These are phyloP conservation scores for Aegithalos caudatus DNA, from an alignment of 2,113 vertebrate species.

Conservation along the genomic window DNA sequence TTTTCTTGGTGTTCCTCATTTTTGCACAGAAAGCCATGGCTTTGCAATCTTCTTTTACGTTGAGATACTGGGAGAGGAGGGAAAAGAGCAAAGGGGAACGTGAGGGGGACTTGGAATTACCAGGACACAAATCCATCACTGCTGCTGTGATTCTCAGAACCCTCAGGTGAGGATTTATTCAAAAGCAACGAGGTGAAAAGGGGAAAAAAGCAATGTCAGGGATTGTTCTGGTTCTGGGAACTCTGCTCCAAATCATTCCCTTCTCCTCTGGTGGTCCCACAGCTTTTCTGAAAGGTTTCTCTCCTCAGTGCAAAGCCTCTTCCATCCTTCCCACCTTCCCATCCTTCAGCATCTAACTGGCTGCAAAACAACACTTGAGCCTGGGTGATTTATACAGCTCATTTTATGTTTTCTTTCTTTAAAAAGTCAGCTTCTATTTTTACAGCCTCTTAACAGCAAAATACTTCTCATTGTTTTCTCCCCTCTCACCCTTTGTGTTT, in stretches of 20 bases:
- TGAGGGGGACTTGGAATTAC: not conserved
- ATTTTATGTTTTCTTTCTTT: not conserved
- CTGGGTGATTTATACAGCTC: not conserved
- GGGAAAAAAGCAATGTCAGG: not conserved
- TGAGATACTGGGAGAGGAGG: constrained; percentile 78
- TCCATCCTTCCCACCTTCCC: too few relatives aligned
- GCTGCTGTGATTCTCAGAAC: not conserved
- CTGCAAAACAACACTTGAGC: not conserved
- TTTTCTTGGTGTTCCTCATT: constrained; percentile 85
- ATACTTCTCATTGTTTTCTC: not conserved
- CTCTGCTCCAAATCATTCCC: not conserved
- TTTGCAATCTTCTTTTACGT: constrained; percentile 81
- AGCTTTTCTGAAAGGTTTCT: not conserved
- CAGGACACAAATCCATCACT: not conserved
- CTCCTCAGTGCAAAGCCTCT: not conserved
- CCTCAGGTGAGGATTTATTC: not conserved
- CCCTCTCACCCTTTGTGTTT: not conserved
- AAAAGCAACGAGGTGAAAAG: not conserved
- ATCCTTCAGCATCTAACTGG: not conserved
- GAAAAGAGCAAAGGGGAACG: not conserved
- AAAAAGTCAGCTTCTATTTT: not conserved
- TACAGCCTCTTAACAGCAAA: not conserved
- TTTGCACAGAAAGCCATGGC: constrained; percentile 96
- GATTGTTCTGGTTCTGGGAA: not conserved
- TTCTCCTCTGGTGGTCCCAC: not conserved